Conservation (phyloP, 1,140 invertebrate genomes). For the Caenorhabditis inopinata region DNA sequence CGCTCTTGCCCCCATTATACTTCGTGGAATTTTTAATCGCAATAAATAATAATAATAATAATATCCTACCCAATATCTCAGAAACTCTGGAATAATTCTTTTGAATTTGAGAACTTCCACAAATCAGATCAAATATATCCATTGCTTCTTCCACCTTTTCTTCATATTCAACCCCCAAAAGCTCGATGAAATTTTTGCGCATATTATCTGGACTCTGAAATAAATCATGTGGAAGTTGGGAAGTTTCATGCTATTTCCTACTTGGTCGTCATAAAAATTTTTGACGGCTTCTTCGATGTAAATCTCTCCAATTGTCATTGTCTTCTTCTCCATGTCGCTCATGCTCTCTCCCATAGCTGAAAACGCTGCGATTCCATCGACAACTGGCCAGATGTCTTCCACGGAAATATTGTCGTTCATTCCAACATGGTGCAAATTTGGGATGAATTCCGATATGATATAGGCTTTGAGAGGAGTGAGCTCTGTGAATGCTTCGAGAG, state of each 20-base stretch:
- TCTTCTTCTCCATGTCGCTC: not conserved
- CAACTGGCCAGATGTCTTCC: not conserved
- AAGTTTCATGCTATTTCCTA: too few species aligned
- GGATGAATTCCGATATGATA: slow-evolving; percentile 4
- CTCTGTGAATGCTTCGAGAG: not conserved
- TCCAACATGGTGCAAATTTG: not conserved
- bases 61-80: not conserved
- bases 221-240: too few species aligned
- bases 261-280: not conserved
- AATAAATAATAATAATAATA: too few species aligned
- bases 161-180: not conserved
- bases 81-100: slow-evolving; percentile 6
- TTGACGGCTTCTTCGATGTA: not conserved
- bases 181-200: not conserved
- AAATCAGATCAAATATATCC: not conserved
- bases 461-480: not conserved
- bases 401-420: not conserved
- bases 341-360: slow-evolving; percentile 4
- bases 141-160: slow-evolving; percentile 14
- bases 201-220: slow-evolving; percentile 2
- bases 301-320: not conserved
- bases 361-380: not conserved
- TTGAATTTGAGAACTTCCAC: not conserved
- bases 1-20: too few species aligned
- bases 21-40: too few species aligned